Evolutionary conservation across 2,113 vertebrate genomes (phyloP).

Genomic region (Tragulus kanchil): DNA sequence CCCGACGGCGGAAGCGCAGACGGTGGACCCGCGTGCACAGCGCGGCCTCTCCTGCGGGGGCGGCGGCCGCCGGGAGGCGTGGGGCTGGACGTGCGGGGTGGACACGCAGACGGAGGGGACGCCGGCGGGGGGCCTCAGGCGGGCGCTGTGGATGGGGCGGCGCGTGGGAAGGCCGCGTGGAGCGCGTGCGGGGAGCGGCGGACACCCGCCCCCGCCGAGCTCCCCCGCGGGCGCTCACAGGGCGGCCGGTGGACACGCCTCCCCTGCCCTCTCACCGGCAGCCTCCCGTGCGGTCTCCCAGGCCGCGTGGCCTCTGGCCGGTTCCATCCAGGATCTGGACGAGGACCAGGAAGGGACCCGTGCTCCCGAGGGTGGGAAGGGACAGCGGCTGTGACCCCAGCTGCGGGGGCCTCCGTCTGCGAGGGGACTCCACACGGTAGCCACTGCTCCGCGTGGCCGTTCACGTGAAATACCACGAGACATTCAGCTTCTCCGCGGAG

Average conservation of each 20-base stretch:
- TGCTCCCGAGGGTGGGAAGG: not conserved
- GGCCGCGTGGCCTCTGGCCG: too few relatives aligned
- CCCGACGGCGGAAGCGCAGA: fast-evolving
- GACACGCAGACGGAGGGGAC: not conserved
- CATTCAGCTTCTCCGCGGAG: not conserved
- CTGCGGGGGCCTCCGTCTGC: not conserved
- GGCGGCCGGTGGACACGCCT: fast-evolving
- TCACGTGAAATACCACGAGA: not conserved
- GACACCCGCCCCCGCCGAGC: not conserved
- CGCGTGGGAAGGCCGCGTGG: not conserved
- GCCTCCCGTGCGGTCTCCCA: not conserved
- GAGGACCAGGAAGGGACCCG: not conserved
- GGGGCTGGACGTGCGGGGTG: not conserved
- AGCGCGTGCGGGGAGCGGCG: not conserved
- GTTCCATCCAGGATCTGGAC: not conserved
- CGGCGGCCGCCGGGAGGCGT: not conserved
- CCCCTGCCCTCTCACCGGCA: not conserved
- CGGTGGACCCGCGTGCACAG: not conserved
- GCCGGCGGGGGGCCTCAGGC: too few relatives aligned
- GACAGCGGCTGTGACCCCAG: not conserved
- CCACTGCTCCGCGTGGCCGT: not conserved
- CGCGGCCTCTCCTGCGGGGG: fast-evolving
- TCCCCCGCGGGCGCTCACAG: fast-evolving
- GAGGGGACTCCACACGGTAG: not conserved
- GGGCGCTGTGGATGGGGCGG: not conserved